Evolutionary conservation across 2,888 invertebrate genomes (phyloP).

Genomic region (Nysson spinosus): DNA sequence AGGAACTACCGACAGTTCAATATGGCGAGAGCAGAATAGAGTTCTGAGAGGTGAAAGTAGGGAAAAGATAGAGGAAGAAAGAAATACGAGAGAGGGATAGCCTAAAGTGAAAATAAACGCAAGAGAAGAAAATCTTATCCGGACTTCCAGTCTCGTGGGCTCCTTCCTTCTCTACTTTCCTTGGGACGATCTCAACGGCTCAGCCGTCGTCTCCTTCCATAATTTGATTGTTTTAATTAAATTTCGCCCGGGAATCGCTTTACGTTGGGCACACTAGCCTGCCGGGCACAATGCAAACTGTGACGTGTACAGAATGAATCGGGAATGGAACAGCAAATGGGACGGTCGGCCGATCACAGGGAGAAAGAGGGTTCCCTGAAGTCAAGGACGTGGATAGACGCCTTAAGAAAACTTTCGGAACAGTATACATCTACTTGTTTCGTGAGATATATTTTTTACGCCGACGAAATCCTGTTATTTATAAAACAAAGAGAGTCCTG

Average conservation of each 20-base stretch:
- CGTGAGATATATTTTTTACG: conserved; percentile 3
- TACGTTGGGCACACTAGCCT: conserved; percentile 73
- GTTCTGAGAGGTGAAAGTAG: conserved; percentile 7
- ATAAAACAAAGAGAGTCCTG: too few relatives aligned
- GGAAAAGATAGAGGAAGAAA: conserved; percentile 7
- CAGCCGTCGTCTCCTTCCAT: conserved; percentile 74
- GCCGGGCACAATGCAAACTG: conserved; percentile 74
- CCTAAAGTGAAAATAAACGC: conserved; percentile 66
- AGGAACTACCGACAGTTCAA: too few relatives aligned
- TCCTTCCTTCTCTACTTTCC: conserved; percentile 54
- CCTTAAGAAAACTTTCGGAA: conserved; percentile 19
- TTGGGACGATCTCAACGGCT: conserved; percentile 64
- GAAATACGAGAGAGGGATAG: conserved; percentile 46
- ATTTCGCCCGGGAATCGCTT: conserved; percentile 76
- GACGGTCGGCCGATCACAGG: conserved; percentile 42
- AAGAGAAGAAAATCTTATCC: conserved; percentile 72
- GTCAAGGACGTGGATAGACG: background rate
- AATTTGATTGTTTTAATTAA: conserved; percentile 78
- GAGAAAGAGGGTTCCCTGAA: conserved; percentile 10
- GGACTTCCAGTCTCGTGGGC: conserved; percentile 62
- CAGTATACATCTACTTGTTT: background rate
- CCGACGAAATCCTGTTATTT: background rate
- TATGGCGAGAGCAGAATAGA: conserved; percentile 15
- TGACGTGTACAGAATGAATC: conserved; percentile 73
- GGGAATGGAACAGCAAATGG: conserved; percentile 67